Conservation (phyloP, 2,113 vertebrate species). For the Notechis scutatus region DNA sequence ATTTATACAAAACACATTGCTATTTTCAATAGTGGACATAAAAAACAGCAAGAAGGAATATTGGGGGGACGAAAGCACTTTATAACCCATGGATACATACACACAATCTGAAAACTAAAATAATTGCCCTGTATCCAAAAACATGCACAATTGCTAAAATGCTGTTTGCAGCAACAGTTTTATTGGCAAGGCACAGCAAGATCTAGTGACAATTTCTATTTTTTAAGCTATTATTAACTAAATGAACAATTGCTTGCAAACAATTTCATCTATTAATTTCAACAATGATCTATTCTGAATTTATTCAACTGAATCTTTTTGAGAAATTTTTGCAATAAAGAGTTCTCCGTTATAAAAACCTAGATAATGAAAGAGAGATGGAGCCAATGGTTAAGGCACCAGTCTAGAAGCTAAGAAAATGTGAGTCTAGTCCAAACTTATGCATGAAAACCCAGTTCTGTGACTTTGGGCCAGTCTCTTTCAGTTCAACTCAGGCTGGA, state of each 20-base stretch:
- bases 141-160: background rate
- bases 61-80: too few species aligned
- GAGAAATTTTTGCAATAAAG: background rate
- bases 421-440: background rate
- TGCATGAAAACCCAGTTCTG: background rate
- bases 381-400: background rate
- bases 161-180: background rate
- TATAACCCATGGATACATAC: background rate
- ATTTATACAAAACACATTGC: background rate
- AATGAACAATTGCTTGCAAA: background rate
- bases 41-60: background rate
- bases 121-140: background rate
- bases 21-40: background rate
- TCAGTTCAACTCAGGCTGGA: background rate
- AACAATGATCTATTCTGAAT: background rate
- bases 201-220: background rate
- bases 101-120: background rate
- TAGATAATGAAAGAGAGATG: background rate
- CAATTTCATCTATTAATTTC: background rate
- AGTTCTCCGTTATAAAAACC: background rate
- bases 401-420: background rate
- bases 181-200: background rate
- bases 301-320: background rate
- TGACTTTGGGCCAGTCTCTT: too few species aligned
- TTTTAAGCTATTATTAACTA: background rate